These are phyloP conservation scores for Aplysina aerophoba DNA, from an alignment of 37 sponge, comb jelly and placozoan genomes.

Conservation along the genomic window DNA sequence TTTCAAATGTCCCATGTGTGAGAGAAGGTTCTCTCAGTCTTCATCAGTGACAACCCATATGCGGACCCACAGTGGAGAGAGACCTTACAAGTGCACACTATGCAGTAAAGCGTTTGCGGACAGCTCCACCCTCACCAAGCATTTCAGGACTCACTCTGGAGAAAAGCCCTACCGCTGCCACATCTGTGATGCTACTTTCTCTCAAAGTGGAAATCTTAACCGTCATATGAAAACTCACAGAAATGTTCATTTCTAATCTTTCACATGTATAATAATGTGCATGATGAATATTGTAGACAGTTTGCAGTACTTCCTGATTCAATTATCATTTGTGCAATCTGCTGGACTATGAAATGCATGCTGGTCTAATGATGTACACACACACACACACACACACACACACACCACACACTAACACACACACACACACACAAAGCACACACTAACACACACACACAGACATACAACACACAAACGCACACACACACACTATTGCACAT, in stretches of 20 bases:
- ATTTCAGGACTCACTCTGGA: conserved; percentile 78
- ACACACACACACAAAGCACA: neutral
- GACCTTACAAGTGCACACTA: conserved; percentile 85
- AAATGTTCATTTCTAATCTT: conserved; percentile 16
- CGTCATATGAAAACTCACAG: conserved; percentile 94
- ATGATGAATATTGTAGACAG: neutral
- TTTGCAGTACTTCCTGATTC: neutral
- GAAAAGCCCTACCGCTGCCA: conserved; percentile 94
- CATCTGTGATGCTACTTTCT: conserved; percentile 85
- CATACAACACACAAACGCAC: too few relatives aligned
- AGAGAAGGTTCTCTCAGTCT: conserved; percentile 87
- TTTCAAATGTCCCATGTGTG: conserved; percentile 89
- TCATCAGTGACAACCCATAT: conserved; percentile 90
- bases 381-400: neutral
- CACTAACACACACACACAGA: too few relatives aligned
- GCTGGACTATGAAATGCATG: neutral
- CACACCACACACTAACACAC: neutral
- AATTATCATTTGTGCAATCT: neutral
- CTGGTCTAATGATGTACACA: neutral
- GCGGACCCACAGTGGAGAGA: conserved; percentile 93
- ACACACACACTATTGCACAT: too few relatives aligned
- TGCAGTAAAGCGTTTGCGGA: conserved; percentile 92
- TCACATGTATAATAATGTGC: neutral
- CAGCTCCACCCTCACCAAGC: conserved; percentile 91
- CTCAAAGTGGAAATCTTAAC: conserved; percentile 90